These are phyloP conservation scores for Larimichthys crocea DNA, from an alignment of 2,113 vertebrate species.

Conservation along the genomic window DNA sequence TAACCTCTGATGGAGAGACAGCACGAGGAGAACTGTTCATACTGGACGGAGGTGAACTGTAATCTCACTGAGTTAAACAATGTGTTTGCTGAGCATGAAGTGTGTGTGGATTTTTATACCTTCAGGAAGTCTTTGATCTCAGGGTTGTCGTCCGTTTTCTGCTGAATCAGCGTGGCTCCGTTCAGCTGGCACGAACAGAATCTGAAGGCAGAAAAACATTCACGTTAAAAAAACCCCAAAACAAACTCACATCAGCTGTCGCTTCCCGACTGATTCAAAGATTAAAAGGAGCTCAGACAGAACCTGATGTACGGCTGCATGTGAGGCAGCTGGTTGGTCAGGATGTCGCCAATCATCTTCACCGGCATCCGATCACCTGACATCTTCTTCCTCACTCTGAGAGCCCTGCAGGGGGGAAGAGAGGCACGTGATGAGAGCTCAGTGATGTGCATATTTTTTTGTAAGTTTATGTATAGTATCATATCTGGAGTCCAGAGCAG, in stretches of 20 bases:
- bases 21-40: too few species aligned
- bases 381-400: slow-evolving; percentile 99
- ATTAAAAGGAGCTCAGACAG: rapidly evolving
- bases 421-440: not conserved
- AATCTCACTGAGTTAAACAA: not conserved
- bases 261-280: rapidly evolving
- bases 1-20: slow-evolving; percentile 87
- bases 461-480: too few species aligned
- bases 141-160: slow-evolving; percentile 95
- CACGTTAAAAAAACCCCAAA: too few species aligned
- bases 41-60: not conserved
- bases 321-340: slow-evolving; percentile 97
- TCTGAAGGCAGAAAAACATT: slow-evolving; percentile 23
- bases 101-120: slow-evolving; percentile 56
- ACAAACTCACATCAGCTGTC: too few species aligned
- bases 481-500: too few species aligned
- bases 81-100: not conserved
- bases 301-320: slow-evolving; percentile 98
- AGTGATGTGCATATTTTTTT: too few species aligned
- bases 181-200: slow-evolving; percentile 99
- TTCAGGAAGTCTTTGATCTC: slow-evolving; percentile 99
- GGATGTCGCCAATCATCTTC: slow-evolving; percentile 98
- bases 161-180: slow-evolving; percentile 96
- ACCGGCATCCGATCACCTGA: slow-evolving; percentile 98
- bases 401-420: slow-evolving; percentile 82